A percentile compares a stretch with the other conserved stretches of the same genome.
phyloP scores from a whole-genome alignment of 2,888 invertebrate species.

The Chorisops tibialis region DNA sequence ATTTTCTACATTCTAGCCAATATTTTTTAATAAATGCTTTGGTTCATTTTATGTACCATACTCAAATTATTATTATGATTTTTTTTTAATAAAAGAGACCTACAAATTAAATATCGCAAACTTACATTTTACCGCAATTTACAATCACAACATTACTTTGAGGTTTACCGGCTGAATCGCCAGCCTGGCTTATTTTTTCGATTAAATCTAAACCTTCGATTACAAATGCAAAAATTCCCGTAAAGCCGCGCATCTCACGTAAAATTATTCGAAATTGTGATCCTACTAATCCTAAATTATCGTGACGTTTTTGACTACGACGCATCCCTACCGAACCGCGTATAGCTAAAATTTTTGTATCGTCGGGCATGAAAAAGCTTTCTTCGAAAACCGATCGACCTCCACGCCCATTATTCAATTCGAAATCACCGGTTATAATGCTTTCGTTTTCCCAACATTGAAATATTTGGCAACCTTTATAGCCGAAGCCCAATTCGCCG shows the following conservation, averaged over 20 bases:
- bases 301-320: slow-evolving; percentile 74
- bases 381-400: slow-evolving; percentile 75
- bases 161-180: slow-evolving; percentile 75
- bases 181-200: slow-evolving; percentile 72
- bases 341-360: slow-evolving; percentile 70
- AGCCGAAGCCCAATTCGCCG: slow-evolving; percentile 71
- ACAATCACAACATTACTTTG: slow-evolving; percentile 70
- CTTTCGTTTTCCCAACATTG: slow-evolving; percentile 82
- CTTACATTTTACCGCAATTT: slow-evolving; percentile 66
- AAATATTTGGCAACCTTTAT: slow-evolving; percentile 76
- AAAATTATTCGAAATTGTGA: slow-evolving; percentile 79
- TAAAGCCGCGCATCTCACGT: slow-evolving; percentile 78
- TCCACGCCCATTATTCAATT: slow-evolving; percentile 75
- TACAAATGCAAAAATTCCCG: slow-evolving; percentile 77
- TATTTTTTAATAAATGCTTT: too few species aligned
- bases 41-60: too few species aligned
- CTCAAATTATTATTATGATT: too few species aligned
- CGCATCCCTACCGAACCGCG: slow-evolving; percentile 80
- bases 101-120: too few species aligned
- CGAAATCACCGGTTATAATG: slow-evolving; percentile 77
- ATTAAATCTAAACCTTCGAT: slow-evolving; percentile 76
- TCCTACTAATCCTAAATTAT: slow-evolving; percentile 77
- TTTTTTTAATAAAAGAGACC: too few species aligned
- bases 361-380: slow-evolving; percentile 76
- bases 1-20: too few species aligned